Conservation (phyloP, 1,140 invertebrate genomes). For the Ylistrum balloti region DNA sequence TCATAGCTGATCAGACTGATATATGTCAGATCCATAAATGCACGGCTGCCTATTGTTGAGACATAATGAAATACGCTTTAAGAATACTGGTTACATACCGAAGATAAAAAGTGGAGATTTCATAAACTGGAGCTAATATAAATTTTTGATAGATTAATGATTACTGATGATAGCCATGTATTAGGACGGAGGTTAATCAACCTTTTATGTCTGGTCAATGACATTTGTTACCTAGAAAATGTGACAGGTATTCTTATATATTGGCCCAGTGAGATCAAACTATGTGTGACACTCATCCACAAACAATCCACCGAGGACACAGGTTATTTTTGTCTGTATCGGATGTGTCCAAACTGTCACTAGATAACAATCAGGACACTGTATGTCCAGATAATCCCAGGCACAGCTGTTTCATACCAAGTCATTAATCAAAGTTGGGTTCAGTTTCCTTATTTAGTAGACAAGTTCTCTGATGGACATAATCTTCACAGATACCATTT, state of each 20-base stretch:
- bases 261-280: neutral
- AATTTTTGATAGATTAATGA: neutral
- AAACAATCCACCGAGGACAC: neutral
- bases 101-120: too few species aligned
- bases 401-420: neutral
- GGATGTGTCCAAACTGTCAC: neutral
- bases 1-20: too few species aligned
- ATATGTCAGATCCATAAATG: too few species aligned
- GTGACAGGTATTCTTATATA: neutral
- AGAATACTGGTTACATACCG: too few species aligned
- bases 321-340: neutral
- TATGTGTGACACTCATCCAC: neutral
- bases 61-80: too few species aligned
- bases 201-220: neutral
- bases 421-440: neutral
- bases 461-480: neutral
- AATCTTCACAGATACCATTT: too few species aligned
- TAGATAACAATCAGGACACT: neutral
- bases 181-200: neutral
- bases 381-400: neutral
- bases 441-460: neutral
- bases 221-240: neutral
- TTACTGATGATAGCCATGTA: neutral
- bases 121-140: too few species aligned
- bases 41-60: too few species aligned